phyloP scores from a whole-genome alignment of 2,113 vertebrate genomes.

The Pandion haliaetus region DNA sequence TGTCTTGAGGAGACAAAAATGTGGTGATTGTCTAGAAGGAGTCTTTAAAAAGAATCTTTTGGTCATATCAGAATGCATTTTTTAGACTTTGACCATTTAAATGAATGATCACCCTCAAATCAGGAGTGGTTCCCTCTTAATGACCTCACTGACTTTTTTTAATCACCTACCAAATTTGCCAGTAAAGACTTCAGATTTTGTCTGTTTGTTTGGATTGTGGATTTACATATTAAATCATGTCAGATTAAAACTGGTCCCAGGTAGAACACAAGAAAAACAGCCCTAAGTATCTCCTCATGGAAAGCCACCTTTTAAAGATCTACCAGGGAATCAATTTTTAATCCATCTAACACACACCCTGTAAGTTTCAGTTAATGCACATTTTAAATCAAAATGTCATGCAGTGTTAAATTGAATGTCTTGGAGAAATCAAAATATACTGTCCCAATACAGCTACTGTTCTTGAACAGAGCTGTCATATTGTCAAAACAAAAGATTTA shows the following conservation, averaged over 20 bases:
- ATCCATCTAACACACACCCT: neutral
- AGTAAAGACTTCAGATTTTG: neutral
- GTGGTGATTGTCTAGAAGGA: neutral
- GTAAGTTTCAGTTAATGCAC: neutral
- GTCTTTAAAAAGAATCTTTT: neutral
- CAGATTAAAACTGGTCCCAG: neutral
- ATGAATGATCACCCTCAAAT: neutral
- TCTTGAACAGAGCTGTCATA: neutral
- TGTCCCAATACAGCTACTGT: neutral
- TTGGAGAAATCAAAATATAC: constrained; percentile 1
- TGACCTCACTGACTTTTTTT: neutral
- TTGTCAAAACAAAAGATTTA: constrained; percentile 23
- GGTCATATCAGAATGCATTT: neutral
- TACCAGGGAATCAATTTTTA: neutral
- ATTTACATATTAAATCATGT: neutral
- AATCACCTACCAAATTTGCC: neutral
- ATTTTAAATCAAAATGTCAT: neutral
- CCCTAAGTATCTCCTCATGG: neutral
- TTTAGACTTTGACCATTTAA: neutral
- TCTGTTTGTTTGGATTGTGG: neutral
- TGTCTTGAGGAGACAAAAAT: neutral
- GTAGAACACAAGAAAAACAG: neutral
- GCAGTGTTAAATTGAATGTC: neutral
- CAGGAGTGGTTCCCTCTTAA: neutral
- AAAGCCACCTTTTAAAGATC: neutral